Evolutionary conservation across 2,797 vertebrate genomes (phyloP), one percentile per base, ranked within the genome.

Genomic region (Gobionotothen gibberifrons): DNA sequence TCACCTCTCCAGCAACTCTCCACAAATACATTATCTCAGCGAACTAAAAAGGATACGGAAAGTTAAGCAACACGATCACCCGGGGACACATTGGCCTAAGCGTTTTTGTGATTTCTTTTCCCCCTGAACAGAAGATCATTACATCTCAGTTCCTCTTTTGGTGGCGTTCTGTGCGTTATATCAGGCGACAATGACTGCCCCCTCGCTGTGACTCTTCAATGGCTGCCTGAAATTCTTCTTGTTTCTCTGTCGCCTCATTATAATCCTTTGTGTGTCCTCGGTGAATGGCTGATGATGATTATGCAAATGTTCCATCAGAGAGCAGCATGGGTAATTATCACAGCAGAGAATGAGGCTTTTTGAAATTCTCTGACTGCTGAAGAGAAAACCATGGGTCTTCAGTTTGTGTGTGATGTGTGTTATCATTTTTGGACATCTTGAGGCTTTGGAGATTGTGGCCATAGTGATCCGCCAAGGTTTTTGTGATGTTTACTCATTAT

Each of bases 241-340:
- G 92, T 92, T 92, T 91, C 92, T 90, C 88, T 92, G 91, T 91
- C 93, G 91, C 90, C 90, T 94, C 93, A 90, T 95, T 94, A 94
- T 89, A 91, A 91, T 91, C 93, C 88, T 93, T 94, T 94, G 93
- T 94, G 92, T 90, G 89, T 91, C 90, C 90, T 89, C 91, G 71
- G 85, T 94, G 93, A 94, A 94, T 94, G 92, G 91, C 88, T 93
- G 88, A 87, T 92, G 91, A 93, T 94, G 93, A 94, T 93, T 95
- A 95, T 94, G 93, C 90, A 95, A 94, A 95, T 94, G 81, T 85
- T 46, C 83, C 90, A 79, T 87, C 90, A 79, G 92, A 94, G 92
- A 94, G 93, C 89, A 90, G 88, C 90, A 88, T 91, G 90, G 92
- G 93, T 94, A 94, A 95, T 95, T 94, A 95, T 94, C 93, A 90